Evolutionary conservation across 1,140 invertebrate species (phyloP), one percentile per base, ranked within the genome.

Genomic region (Tetraneura akinire): DNA sequence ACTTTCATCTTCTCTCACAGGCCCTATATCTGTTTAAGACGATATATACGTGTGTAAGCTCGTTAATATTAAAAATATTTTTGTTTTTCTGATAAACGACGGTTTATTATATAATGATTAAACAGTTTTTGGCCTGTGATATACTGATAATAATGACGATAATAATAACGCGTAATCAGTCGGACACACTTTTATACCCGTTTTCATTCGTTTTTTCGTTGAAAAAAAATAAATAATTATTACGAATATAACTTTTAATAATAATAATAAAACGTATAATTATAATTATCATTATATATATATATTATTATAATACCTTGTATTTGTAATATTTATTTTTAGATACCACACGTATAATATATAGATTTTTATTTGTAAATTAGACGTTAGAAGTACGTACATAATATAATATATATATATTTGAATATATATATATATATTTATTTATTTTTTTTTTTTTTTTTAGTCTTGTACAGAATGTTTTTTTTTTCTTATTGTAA

Each of bases 271-370:
- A 32, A 29, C 23, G 14, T 29, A 26, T 4, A 26, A 60, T n/a
- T n/a, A n/a, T n/a, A n/a, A n/a, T n/a, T n/a, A n/a, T n/a, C n/a
- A n/a, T n/a, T n/a, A n/a, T n/a, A n/a, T n/a, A 26, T 3, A 23
- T 55, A 23, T 55, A 51, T 64, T 64, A 37, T 32, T 32, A 64
- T 64, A 64, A 23, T 49, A 68, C 47, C 55, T 57, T n/a, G 51
- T 76, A 76, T 76, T 76, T 76, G 71, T 76, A 55, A 76, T 76
- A 57, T 62, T 60, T 78, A 78, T 78, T 60, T 57, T 60, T 60
- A 78, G 53, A 78, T 78, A 78, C 74, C 53, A 78, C 74, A 47
- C 37, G 55, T 78, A 78, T 62, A 62, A 60, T 62, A n/a, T 78
- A 78, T 37, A 66, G 10, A 6, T 47, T 47, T 62, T 21, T 78